These are phyloP conservation scores for Magallana angulata DNA, from an alignment of 1,140 invertebrate genomes.

Conservation along the genomic window DNA sequence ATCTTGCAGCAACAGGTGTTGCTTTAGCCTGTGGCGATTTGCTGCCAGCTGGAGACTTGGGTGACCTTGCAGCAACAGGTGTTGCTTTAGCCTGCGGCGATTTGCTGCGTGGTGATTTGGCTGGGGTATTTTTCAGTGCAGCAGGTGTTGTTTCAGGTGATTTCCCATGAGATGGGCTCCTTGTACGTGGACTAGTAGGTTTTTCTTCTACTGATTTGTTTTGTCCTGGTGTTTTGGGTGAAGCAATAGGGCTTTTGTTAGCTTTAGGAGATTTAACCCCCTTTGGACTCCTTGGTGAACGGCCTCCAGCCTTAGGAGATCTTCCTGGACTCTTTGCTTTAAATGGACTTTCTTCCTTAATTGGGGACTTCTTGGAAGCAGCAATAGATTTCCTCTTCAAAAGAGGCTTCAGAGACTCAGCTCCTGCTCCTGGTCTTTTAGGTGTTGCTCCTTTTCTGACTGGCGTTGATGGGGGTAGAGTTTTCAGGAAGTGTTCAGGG, in stretches of 20 bases:
- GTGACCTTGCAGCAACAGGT: constrained; percentile 28
- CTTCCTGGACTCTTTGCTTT: constrained; percentile 39
- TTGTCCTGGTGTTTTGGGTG: constrained; percentile 40
- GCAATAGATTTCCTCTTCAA: constrained; percentile 63
- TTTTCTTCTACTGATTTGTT: constrained; percentile 43
- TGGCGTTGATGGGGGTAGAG: constrained; percentile 79
- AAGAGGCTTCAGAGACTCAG: constrained; percentile 54
- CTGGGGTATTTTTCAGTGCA: constrained; percentile 31
- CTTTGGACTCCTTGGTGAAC: neutral
- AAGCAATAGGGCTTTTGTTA: constrained; percentile 39
- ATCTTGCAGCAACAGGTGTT: neutral
- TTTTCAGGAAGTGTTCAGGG: constrained; percentile 80
- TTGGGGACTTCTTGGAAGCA: constrained; percentile 47
- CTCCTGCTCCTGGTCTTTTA: constrained; percentile 43
- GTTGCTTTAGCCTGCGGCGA: constrained; percentile 20
- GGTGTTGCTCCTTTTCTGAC: constrained; percentile 78
- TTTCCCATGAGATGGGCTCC: constrained; percentile 18
- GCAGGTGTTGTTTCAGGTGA: constrained; percentile 37
- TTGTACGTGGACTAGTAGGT: neutral
- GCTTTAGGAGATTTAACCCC: constrained; percentile 42
- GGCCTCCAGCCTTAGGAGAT: constrained; percentile 41
- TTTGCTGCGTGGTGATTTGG: constrained; percentile 8
- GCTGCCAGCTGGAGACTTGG: constrained; percentile 26
- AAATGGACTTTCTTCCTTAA: constrained; percentile 45
- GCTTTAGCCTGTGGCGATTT: constrained; percentile 13